phyloP scores from a whole-genome alignment of 2,888 invertebrate genomes.

The Drosophila infuscata region DNA sequence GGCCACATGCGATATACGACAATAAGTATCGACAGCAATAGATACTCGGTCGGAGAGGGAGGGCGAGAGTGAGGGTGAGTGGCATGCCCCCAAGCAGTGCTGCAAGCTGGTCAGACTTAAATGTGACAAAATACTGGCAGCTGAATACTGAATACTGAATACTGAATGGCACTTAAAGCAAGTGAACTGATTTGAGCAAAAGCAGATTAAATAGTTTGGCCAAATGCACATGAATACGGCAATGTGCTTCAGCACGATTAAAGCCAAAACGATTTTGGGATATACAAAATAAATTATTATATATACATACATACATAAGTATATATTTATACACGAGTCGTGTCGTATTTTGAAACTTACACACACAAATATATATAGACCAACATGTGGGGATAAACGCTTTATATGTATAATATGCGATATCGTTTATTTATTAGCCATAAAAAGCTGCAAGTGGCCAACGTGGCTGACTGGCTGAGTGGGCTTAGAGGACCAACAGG shows the following conservation, averaged over 20 bases:
- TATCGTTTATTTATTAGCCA: conserved; percentile 38
- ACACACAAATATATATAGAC: not conserved
- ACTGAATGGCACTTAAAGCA: conserved; percentile 24
- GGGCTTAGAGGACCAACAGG: not conserved
- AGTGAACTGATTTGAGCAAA: conserved; percentile 5
- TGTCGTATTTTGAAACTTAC: not conserved
- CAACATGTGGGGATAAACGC: conserved; percentile 20
- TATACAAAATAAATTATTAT: conserved; percentile 7
- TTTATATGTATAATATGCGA: conserved; percentile 33
- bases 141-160: not conserved
- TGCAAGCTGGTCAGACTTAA: conserved; percentile 25
- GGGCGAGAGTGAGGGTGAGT: not conserved
- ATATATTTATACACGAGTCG: not conserved
- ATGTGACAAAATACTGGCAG: conserved; percentile 23
- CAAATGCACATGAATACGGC: conserved; percentile 5
- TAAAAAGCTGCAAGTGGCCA: conserved; percentile 33
- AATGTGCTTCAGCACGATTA: conserved; percentile 11
- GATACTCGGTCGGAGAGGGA: not conserved
- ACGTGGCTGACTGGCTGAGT: not conserved
- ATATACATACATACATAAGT: too few relatives aligned
- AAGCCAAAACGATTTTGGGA: conserved; percentile 7
- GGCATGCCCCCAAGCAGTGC: not conserved
- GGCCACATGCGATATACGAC: not conserved
- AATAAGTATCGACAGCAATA: conserved; percentile 11
- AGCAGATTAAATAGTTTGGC: conserved; percentile 22